These are phyloP conservation scores for Aplidium turbinatum DNA, from an alignment of 23 tunicate genomes.

Conservation along the genomic window DNA sequence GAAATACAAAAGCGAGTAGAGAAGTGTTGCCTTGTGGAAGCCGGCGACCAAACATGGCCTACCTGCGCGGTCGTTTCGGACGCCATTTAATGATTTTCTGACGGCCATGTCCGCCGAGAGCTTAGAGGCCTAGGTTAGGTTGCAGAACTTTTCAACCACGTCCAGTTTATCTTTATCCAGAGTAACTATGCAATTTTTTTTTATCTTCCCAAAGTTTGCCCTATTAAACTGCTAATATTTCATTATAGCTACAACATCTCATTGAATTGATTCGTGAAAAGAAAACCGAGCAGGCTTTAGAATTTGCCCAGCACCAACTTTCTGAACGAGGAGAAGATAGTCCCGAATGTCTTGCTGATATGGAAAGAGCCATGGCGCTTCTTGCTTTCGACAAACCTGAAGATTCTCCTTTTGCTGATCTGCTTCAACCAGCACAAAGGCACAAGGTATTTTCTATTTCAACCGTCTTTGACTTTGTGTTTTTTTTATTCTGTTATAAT, in stretches of 20 bases:
- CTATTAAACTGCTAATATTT: no score
- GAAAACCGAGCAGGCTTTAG: conserved; percentile 80
- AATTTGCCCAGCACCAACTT: conserved; percentile 85
- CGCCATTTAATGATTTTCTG: no score
- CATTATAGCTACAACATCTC: conserved; percentile 84
- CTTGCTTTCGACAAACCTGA: conserved; percentile 92
- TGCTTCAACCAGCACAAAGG: conserved; percentile 68
- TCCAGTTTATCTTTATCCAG: no score
- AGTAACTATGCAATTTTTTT: no score
- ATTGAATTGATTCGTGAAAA: conserved; percentile 87
- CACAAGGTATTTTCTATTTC: conserved; percentile 87
- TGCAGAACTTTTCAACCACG: no score
- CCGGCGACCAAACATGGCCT: no score
- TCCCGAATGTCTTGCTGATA: conserved; percentile 80
- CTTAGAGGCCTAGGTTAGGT: no score
- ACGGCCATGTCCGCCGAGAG: no score
- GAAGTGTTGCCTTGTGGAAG: no score
- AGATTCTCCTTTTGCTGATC: conserved; percentile 87
- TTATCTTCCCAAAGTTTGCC: no score
- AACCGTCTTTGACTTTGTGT: neutral
- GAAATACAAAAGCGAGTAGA: no score
- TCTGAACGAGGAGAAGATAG: conserved; percentile 85
- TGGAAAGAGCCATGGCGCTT: conserved; percentile 90
- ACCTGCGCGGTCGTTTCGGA: no score
- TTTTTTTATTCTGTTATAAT: neutral